phyloP scores from a whole-genome alignment of 2,113 vertebrate genomes.

The Xiphophorus hellerii region DNA sequence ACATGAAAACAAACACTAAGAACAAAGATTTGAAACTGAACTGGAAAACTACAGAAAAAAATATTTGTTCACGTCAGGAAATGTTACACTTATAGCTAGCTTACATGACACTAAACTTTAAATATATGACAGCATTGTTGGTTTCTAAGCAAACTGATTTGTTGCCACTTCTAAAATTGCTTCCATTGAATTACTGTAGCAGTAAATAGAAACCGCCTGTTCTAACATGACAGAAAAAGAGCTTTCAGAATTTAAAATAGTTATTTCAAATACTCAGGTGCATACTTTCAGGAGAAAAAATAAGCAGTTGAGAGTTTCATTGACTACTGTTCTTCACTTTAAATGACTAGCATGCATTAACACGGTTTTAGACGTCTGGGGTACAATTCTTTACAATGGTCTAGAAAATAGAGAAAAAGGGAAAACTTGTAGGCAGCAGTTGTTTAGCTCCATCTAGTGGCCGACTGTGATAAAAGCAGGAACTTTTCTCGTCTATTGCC shows the following conservation, averaged over 20 bases:
- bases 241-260: not conserved
- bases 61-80: not conserved
- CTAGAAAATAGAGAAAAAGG: not conserved
- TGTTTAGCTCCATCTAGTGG: conserved; percentile 55
- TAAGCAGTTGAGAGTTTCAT: not conserved
- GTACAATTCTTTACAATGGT: not conserved
- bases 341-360: not conserved
- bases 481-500: not conserved
- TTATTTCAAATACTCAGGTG: not conserved
- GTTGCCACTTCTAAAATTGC: not conserved
- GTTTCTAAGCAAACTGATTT: not conserved
- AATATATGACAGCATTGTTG: not conserved
- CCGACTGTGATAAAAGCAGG: not conserved
- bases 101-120: not conserved
- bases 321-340: not conserved
- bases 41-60: conserved; percentile 2
- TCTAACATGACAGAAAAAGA: too few species aligned
- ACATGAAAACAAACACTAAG: not conserved
- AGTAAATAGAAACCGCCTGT: too few species aligned
- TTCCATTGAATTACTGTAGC: not conserved
- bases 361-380: not conserved
- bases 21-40: conserved; percentile 1
- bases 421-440: not conserved
- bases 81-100: not conserved
- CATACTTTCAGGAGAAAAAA: not conserved